Conservation (phyloP, 2,888 invertebrate species). For the Aradus depressus region DNA sequence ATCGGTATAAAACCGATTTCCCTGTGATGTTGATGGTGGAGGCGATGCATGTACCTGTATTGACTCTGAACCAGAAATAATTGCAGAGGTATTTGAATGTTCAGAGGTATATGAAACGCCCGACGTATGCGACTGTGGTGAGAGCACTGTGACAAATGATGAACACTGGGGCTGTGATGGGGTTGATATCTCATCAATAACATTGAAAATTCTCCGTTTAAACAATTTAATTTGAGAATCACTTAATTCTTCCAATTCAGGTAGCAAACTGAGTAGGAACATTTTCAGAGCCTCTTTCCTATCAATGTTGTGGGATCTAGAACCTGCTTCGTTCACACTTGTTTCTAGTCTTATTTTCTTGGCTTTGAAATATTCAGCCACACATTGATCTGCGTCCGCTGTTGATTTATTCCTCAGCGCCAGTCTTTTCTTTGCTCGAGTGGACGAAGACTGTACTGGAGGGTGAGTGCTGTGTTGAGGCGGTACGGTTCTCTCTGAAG, state of each 20-base stretch:
- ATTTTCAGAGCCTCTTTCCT: conserved; percentile 24
- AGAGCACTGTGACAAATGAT: too few species aligned
- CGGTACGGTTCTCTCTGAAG: too few species aligned
- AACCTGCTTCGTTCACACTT: not conserved
- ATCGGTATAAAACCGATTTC: too few species aligned
- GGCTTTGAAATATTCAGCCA: conserved; percentile 27
- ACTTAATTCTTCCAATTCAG: conserved; percentile 28
- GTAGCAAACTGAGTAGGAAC: conserved; percentile 28
- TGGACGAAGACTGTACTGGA: conserved; percentile 11
- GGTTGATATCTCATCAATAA: conserved; percentile 21
- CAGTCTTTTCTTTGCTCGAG: conserved; percentile 24
- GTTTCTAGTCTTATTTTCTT: conserved; percentile 25
- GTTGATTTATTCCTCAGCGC: conserved; percentile 20
- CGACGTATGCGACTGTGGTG: too few species aligned
- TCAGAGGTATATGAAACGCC: too few species aligned
- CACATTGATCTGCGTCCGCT: conserved; percentile 24
- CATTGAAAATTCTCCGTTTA: conserved; percentile 26
- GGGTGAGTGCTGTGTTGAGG: conserved; percentile 13
- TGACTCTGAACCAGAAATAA: too few species aligned
- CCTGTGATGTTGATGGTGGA: too few species aligned
- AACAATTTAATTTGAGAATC: conserved; percentile 28
- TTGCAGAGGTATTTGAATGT: too few species aligned
- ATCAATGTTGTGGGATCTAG: conserved; percentile 13
- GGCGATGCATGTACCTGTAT: too few species aligned
- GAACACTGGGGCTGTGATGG: too few species aligned